phyloP scores from a whole-genome alignment of 2,113 vertebrate species.

The Colossoma macropomum region DNA sequence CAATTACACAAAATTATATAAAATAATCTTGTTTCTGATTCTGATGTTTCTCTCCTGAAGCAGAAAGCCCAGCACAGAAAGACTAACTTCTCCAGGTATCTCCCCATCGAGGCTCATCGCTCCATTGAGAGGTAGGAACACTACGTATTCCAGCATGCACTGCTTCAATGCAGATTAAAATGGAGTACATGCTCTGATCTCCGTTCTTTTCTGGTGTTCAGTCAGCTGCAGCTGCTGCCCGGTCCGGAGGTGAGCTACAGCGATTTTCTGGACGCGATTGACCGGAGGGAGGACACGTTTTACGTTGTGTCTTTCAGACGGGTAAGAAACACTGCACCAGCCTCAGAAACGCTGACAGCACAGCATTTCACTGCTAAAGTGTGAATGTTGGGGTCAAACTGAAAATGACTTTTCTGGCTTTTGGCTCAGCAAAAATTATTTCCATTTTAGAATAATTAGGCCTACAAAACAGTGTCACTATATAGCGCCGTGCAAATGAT shows the following conservation, averaged over 20 bases:
- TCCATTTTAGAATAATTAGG: too few species aligned
- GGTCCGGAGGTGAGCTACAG: slow-evolving; percentile 84
- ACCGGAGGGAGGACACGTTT: slow-evolving; percentile 89
- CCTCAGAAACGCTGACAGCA: too few species aligned
- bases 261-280: slow-evolving; percentile 90
- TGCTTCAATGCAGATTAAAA: background rate
- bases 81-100: slow-evolving; percentile 80
- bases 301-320: slow-evolving; percentile 92
- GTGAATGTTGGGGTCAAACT: too few species aligned
- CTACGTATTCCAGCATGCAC: slow-evolving; percentile 7
- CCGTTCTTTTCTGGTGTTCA: slow-evolving; percentile 54
- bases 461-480: too few species aligned
- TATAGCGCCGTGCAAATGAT: too few species aligned
- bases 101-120: slow-evolving; percentile 78
- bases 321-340: slow-evolving; percentile 73
- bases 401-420: too few species aligned
- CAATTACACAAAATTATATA: too few species aligned
- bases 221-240: slow-evolving; percentile 87
- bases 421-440: too few species aligned
- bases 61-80: slow-evolving; percentile 83
- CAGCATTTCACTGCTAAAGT: too few species aligned
- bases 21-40: too few species aligned
- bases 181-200: background rate
- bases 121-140: slow-evolving; percentile 77
- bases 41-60: slow-evolving; percentile 36